Evolutionary conservation across 2,888 invertebrate species (phyloP), one percentile per base, ranked within the genome.

Genomic region (Cabera pusaria): DNA sequence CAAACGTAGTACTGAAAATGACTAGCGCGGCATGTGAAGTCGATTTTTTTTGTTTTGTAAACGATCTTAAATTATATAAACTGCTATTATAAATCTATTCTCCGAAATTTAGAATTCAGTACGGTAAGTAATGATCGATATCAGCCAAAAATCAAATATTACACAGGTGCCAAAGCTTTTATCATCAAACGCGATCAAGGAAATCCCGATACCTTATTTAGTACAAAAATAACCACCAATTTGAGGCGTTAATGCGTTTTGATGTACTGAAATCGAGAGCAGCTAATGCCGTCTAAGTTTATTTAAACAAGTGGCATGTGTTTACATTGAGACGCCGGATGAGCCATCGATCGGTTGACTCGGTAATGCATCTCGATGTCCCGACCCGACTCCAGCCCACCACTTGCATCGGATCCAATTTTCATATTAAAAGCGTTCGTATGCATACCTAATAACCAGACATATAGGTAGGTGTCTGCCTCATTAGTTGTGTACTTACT

Each of bases 281-380:
- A 69, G 80, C 84, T 88, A 86, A 88, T 88, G 87, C 84, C 62
- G 73, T 62, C 62, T 64, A 72, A 67, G 87, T 86, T 86, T 86
- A 85, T 86, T 86, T 86, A 76, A 78, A 87, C 88, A 88, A 88
- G 87, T 85, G 88, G 83, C 83, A 73, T 72, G 73, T 88, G 88
- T 88, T 88, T 88, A 86, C 80, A 48, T 34, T 64, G 64, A 69
- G 68, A 67, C 78, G 83, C 81, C 86, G 84, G 85, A 85, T 84
- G 81, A 80, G 72, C 67, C 81, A 84, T 86, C 83, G 86, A 87
- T 88, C 86, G 76, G 84, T 81, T 78, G 80, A 78, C 74, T 65
- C 77, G 65, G 85, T 85, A 85, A 84, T 82, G 83, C 83, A 83
- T 79, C 83, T 74, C 80, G 70, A 77, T 74, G 74, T 66, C 62